Evolutionary conservation across 2,888 invertebrate genomes (phyloP).

Genomic region (Coleophora deauratella): DNA sequence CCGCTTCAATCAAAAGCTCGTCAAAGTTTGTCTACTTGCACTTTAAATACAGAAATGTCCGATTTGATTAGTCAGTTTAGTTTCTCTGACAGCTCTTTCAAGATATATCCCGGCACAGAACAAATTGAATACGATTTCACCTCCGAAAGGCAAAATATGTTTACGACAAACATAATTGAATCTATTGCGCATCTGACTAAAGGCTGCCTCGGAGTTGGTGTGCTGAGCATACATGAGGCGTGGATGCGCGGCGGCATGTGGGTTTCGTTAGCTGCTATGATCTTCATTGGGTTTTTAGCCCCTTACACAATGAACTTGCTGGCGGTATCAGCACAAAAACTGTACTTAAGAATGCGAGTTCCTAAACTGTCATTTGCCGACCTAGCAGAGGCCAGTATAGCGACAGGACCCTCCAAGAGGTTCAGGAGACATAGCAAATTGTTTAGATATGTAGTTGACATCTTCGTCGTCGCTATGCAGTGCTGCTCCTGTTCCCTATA

Average conservation of each 20-base stretch:
- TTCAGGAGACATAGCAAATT: conserved; percentile 33
- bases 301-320: conserved; percentile 36
- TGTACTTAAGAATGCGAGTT: conserved; percentile 41
- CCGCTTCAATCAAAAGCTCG: too few species aligned
- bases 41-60: too few species aligned
- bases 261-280: conserved; percentile 33
- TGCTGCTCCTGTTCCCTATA: neutral
- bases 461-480: neutral
- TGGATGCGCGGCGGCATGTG: conserved; percentile 50
- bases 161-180: conserved; percentile 41
- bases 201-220: conserved; percentile 45
- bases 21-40: too few species aligned
- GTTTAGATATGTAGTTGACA: conserved; percentile 29
- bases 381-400: conserved; percentile 41
- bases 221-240: conserved; percentile 51
- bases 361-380: conserved; percentile 44
- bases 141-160: conserved; percentile 31
- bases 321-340: conserved; percentile 39
- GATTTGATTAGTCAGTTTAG: too few species aligned
- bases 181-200: conserved; percentile 46
- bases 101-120: conserved; percentile 43
- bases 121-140: conserved; percentile 34
- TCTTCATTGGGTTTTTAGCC: conserved; percentile 30
- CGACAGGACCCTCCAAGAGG: conserved; percentile 30
- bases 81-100: neutral